Evolutionary conservation across 2,797 vertebrate species (phyloP).

Genomic region (Manis crassicaudata): DNA sequence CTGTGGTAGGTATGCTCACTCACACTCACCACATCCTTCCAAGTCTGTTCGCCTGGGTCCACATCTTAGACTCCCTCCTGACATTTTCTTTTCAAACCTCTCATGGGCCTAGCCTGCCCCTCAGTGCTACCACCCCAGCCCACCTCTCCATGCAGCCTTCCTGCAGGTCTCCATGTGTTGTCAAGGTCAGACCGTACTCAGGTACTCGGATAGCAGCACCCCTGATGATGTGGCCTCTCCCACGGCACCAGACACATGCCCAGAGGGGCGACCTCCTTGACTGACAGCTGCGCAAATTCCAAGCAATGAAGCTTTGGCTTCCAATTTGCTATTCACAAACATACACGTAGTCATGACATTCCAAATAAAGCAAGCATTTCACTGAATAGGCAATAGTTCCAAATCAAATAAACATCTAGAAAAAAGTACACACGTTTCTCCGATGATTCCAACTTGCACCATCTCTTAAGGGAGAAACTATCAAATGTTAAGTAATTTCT

Average conservation of each 20-base stretch:
- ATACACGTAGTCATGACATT: background rate
- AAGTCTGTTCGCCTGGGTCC: background rate
- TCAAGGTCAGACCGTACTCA: background rate
- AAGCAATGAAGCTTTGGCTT: background rate
- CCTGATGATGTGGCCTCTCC: background rate
- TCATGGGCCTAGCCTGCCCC: background rate
- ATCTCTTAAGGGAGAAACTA: slow-evolving; percentile 19
- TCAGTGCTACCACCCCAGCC: background rate
- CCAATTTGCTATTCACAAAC: background rate
- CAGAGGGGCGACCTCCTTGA: background rate
- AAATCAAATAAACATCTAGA: slow-evolving; percentile 26
- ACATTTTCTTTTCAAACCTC: background rate
- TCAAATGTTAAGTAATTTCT: slow-evolving; percentile 34
- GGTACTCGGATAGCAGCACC: background rate
- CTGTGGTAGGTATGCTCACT: background rate
- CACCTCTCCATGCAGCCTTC: background rate
- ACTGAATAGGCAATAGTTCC: background rate
- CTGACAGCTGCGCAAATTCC: background rate
- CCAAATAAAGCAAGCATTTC: background rate
- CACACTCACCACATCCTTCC: background rate
- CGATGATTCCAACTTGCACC: background rate
- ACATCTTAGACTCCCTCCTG: background rate
- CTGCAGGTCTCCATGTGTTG: background rate
- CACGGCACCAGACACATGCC: background rate
- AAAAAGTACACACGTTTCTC: background rate